phyloP scores from a whole-genome alignment of 2,797 vertebrate genomes.

The Dendrocincla fuliginosa region DNA sequence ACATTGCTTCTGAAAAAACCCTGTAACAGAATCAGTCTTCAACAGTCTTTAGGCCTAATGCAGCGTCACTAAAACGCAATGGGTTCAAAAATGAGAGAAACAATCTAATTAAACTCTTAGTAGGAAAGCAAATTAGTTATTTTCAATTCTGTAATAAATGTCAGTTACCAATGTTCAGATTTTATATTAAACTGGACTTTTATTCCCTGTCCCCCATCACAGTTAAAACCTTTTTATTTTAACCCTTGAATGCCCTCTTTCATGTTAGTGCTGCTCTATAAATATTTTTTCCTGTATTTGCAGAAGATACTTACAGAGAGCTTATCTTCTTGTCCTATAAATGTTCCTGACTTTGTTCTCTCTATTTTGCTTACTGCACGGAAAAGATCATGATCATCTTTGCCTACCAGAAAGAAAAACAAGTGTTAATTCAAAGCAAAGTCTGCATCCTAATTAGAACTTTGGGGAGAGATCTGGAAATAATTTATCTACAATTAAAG shows the following conservation, averaged over 20 bases:
- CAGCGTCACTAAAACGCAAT: not conserved
- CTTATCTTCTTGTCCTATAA: slow-evolving; percentile 49
- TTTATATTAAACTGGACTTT: slow-evolving; percentile 4
- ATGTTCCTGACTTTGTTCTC: slow-evolving; percentile 55
- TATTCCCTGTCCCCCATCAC: not conserved
- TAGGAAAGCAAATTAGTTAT: not conserved
- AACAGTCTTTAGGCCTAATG: not conserved
- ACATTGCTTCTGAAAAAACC: not conserved
- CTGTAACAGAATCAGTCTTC: not conserved
- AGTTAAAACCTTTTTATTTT: not conserved
- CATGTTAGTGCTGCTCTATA: not conserved
- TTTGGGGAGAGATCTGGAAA: slow-evolving; percentile 5
- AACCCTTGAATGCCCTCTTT: not conserved
- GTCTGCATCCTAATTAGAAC: not conserved
- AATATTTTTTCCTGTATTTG: not conserved
- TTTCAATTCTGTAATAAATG: not conserved
- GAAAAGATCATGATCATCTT: slow-evolving; percentile 44
- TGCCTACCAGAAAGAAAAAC: slow-evolving; percentile 67
- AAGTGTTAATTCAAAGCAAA: slow-evolving; percentile 21
- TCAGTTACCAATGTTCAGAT: not conserved
- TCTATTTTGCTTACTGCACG: slow-evolving; percentile 41
- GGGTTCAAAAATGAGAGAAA: not conserved
- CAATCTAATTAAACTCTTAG: not conserved
- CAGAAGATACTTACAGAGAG: slow-evolving; percentile 62
- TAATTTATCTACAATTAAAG: slow-evolving; percentile 5